Conservation (phyloP, 2,113 vertebrate species). For the Gymnorhina tibicen region DNA sequence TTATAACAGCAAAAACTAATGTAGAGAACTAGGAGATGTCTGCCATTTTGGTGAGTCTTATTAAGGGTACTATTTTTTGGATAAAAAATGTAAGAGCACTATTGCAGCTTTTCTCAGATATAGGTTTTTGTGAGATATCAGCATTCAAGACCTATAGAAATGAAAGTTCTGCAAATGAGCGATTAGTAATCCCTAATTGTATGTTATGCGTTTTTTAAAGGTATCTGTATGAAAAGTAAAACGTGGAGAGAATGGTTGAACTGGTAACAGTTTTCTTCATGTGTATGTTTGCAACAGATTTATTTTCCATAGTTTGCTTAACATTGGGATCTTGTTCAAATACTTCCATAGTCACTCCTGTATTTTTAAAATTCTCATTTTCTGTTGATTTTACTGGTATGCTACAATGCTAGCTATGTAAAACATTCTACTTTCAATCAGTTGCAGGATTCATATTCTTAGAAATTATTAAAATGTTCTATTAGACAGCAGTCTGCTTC, state of each 20-base stretch:
- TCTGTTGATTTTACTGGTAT: neutral
- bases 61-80: fast-evolving
- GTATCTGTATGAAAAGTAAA: neutral
- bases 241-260: neutral
- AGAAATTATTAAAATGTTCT: conserved; percentile 19
- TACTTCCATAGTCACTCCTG: neutral
- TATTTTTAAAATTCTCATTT: neutral
- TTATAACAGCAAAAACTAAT: neutral
- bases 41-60: neutral
- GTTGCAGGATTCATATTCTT: neutral
- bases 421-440: neutral
- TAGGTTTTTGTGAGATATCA: neutral
- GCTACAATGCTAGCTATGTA: neutral
- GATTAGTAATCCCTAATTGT: neutral
- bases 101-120: neutral
- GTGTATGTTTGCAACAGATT: neutral
- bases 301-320: neutral
- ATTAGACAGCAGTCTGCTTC: neutral
- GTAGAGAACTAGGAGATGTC: neutral
- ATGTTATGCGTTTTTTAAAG: neutral
- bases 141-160: neutral
- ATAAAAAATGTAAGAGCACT: neutral
- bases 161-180: neutral
- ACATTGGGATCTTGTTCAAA: neutral
- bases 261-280: neutral